These are phyloP conservation scores for Galerucella nymphaeae DNA, from an alignment of 2,888 invertebrate species.

Conservation along the genomic window DNA sequence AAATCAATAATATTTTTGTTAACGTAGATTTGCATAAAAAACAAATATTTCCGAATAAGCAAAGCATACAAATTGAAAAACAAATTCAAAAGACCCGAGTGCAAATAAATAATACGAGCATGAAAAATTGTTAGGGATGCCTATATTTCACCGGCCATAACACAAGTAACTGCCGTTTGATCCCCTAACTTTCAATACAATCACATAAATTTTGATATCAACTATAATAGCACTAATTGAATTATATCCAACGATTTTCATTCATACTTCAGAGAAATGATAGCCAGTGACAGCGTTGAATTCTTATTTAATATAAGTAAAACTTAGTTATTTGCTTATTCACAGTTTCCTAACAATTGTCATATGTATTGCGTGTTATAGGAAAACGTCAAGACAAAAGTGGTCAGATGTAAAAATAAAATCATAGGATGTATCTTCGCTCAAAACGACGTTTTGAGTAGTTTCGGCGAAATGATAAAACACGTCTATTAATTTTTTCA, in stretches of 20 bases:
- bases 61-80: slow-evolving; percentile 13
- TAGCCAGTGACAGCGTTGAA: not conserved
- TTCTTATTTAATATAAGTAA: not conserved
- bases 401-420: too few relatives aligned
- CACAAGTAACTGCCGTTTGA: slow-evolving; percentile 23
- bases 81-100: slow-evolving; percentile 10
- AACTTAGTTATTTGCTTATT: too few relatives aligned
- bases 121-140: slow-evolving; percentile 18
- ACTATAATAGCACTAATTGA: slow-evolving; percentile 33
- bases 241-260: slow-evolving; percentile 33
- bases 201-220: slow-evolving; percentile 35
- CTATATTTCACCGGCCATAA: slow-evolving; percentile 12
- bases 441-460: too few relatives aligned
- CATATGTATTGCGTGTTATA: too few relatives aligned
- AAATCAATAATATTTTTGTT: not conserved
- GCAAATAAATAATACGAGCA: slow-evolving; percentile 14
- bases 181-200: slow-evolving; percentile 28
- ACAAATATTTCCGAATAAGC: slow-evolving; percentile 4
- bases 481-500: too few relatives aligned
- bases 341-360: too few relatives aligned
- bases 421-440: too few relatives aligned
- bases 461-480: too few relatives aligned
- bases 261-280: slow-evolving; percentile 15
- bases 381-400: too few relatives aligned
- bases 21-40: not conserved